These are phyloP conservation scores for Eutolmus rufibarbis DNA, from an alignment of 2,888 invertebrate genomes.

Conservation along the genomic window DNA sequence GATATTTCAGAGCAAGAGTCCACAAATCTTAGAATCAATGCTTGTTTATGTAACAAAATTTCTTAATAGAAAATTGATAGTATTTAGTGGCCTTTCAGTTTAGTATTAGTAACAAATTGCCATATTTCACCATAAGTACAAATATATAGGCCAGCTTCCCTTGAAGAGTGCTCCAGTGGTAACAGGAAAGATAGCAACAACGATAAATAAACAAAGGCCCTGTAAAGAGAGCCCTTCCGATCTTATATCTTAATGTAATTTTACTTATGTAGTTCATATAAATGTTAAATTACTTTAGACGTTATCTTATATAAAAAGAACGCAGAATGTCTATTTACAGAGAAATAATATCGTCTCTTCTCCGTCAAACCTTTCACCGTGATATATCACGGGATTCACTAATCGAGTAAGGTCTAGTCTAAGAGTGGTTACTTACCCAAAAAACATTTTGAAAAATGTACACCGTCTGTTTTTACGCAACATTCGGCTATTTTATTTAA, in stretches of 20 bases:
- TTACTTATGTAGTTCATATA: conserved; percentile 4
- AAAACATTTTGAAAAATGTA: neutral
- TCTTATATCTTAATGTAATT: neutral
- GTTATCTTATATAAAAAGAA: conserved; percentile 22
- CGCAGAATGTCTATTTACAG: conserved; percentile 18
- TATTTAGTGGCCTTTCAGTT: no score
- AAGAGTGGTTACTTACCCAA: conserved; percentile 6
- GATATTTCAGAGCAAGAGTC: no score
- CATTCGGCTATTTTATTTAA: neutral
- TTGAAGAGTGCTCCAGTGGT: neutral
- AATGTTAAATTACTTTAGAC: conserved; percentile 15
- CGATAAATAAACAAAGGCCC: conserved; percentile 18
- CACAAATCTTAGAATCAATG: no score
- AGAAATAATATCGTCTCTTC: neutral
- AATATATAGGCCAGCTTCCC: neutral
- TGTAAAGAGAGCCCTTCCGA: neutral
- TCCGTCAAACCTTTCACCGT: neutral
- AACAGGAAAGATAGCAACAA: conserved; percentile 32
- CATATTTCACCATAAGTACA: neutral
- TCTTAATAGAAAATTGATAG: no score
- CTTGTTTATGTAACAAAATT: no score
- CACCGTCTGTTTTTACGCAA: neutral
- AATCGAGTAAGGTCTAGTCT: neutral
- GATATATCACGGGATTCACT: neutral
- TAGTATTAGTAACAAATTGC: neutral